Evolutionary conservation across 2,888 invertebrate species (phyloP).

Genomic region (Podotricha telesiphe): DNA sequence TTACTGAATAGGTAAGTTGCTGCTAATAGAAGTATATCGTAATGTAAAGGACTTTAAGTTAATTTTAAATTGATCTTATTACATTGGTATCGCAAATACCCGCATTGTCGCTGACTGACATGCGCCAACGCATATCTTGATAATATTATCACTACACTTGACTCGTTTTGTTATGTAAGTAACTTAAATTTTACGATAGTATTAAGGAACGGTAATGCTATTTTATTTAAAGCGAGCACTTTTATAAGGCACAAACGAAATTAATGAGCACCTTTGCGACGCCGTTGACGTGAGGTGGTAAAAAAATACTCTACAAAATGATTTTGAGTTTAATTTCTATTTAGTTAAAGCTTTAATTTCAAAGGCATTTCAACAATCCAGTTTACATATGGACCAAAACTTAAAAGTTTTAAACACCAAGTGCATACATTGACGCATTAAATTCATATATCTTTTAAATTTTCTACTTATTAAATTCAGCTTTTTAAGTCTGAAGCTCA

Average conservation of each 20-base stretch:
- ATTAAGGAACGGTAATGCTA: slow-evolving; percentile 12
- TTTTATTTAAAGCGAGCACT: slow-evolving; percentile 6
- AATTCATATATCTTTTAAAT: too few relatives aligned
- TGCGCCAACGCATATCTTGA: slow-evolving; percentile 69
- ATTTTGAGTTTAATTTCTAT: neutral
- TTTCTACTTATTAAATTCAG: too few relatives aligned
- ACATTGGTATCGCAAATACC: slow-evolving; percentile 51
- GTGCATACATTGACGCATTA: too few relatives aligned
- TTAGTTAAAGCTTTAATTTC: neutral
- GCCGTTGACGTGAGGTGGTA: neutral
- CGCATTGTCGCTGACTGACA: slow-evolving; percentile 66
- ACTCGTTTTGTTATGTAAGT: slow-evolving; percentile 53
- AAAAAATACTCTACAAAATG: neutral
- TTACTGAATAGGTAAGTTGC: slow-evolving; percentile 51
- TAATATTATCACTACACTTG: slow-evolving; percentile 75
- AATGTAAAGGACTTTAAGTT: slow-evolving; percentile 42
- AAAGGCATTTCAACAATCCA: neutral
- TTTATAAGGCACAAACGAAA: slow-evolving; percentile 7
- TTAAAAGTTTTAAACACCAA: too few relatives aligned
- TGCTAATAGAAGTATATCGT: slow-evolving; percentile 38
- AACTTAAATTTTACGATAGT: slow-evolving; percentile 23
- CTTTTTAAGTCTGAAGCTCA: too few relatives aligned
- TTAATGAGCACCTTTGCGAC: neutral
- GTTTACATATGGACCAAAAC: too few relatives aligned
- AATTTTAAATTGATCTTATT: slow-evolving; percentile 24